Evolutionary conservation across 2,113 vertebrate genomes (phyloP).

Genomic region (Festucalex cinctus): DNA sequence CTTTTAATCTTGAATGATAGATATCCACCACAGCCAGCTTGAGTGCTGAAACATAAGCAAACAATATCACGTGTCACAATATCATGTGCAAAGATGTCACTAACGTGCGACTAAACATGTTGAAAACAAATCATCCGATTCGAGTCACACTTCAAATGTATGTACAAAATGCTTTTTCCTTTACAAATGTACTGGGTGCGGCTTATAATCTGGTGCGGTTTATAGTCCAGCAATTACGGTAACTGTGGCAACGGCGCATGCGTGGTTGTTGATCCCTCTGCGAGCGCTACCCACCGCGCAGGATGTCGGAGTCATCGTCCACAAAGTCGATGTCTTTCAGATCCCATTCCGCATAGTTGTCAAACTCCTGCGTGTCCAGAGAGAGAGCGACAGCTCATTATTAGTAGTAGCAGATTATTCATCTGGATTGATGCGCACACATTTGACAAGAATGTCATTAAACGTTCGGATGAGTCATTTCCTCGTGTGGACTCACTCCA

Average conservation of each 20-base stretch:
- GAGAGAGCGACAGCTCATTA: background rate
- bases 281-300: constrained; percentile 79
- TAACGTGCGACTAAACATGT: too few species aligned
- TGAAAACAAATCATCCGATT: too few species aligned
- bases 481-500: constrained; percentile 1
- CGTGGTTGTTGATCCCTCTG: background rate
- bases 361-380: constrained; percentile 84
- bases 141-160: too few species aligned
- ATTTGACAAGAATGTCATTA: background rate
- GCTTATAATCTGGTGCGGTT: too few species aligned
- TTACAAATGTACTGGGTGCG: too few species aligned
- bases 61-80: background rate
- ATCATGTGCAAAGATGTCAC: too few species aligned
- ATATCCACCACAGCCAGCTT: constrained; percentile 98
- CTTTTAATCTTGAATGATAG: constrained; percentile 95
- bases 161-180: too few species aligned
- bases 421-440: background rate
- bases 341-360: constrained; percentile 99
- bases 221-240: too few species aligned
- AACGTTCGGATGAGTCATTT: background rate
- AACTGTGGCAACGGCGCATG: too few species aligned
- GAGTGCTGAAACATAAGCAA: constrained; percentile 75
- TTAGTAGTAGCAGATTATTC: background rate
- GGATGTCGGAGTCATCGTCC: constrained; percentile 95
- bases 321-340: constrained; percentile 99